Evolutionary conservation across 2,797 vertebrate genomes (phyloP), one percentile per base, ranked within the genome.

Genomic region (Telmatherina bonti): DNA sequence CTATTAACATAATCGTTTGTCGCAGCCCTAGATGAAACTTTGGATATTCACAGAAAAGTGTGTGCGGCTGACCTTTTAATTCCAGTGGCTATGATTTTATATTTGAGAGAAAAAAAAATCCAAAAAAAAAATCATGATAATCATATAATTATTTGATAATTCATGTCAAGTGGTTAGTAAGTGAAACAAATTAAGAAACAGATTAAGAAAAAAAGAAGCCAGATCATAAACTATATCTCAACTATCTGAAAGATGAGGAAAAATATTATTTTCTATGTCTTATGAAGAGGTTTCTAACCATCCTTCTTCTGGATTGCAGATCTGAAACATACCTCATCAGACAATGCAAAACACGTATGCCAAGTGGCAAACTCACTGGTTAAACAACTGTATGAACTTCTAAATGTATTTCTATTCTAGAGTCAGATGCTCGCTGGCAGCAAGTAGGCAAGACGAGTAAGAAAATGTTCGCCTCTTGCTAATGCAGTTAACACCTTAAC

Each of bases 251-350:
- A 51, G 10, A 47, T 47, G 0, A 24, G 47, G 12, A 22, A 33
- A 51, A 51, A 24, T 24, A 24, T 22, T 1, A 24, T 51, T 51
- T 51, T 11, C 47, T 24, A 2, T 22, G 8, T 15, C 36, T 38
- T 38, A 38, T 38, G 36, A 38, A 15, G 13, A 38, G 36, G 5
- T 12, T 36, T 3, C n/a, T n/a, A n/a, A n/a, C n/a, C n/a, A n/a
- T n/a, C 20, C 22, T 58, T 52, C 63, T 63, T 68, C 47, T 55
- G 59, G 61, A 38, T 66, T 12, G 53, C 8, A 60, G 74, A 45
- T 49, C 63, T 74, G 80, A 84, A 73, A 83, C 79, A 83, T 24
- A 12, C 43, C 61, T 71, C 65, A 82, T 65, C 31, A 86, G 35
- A 24, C 7, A 7, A 3, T 59, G 55, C 26, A 75, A 78, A 79